Base-by-base conservation (phyloP, 30 jellyfish, hydroid and myxozoan species). In the Calvadosia cruxmelitensis region DNA sequence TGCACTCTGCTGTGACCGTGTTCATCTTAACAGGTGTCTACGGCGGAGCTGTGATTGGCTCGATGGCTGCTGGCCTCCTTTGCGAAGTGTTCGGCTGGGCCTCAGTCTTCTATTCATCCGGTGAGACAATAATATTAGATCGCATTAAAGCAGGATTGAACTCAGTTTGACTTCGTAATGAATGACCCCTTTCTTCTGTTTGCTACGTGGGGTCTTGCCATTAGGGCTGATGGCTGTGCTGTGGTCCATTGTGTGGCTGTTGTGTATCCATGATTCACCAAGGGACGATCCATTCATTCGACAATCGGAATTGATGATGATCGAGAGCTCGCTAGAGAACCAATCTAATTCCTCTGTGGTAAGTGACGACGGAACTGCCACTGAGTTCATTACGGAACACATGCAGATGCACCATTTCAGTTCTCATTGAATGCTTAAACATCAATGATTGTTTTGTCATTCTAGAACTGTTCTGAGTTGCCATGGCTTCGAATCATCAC, bases 31-130 rank as follows among this genome's bases (percentile, higher is more conserved):
- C 27, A 89, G 98, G 98, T 23, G 80, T 94, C n/a, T 89, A 89
- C 71, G 93, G 94, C 2, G 98, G 98, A 3, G 76, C 98, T 51
- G 98, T 89, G n/a, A 93, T 92, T 15, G 98, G 98, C 3, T 81
- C 95, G 29, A 63, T 89, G 66, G 50, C 80, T 1, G 82, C 98
- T 34, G 98, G 98, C 30, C 70, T 83, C 50, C 78, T 89, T 1
- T 89, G 98, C 42, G 98, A 89, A 70, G 49, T 89, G 3, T 81
- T 92, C 50, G 98, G 98, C 34, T 89, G 98, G 98, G 71, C 95
- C 0, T 69, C 81, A 70, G 98, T 89, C 0, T 89, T 89, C 76
- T 89, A 89, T 65, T 63, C 74, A 28, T 89, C 82, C 52, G 98
- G 98, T 89, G 73, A 33, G 78, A 29, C 31, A 5, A 24, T 25